These are phyloP conservation scores for Pinna nobilis DNA, from an alignment of 1,140 invertebrate genomes.

Conservation along the genomic window DNA sequence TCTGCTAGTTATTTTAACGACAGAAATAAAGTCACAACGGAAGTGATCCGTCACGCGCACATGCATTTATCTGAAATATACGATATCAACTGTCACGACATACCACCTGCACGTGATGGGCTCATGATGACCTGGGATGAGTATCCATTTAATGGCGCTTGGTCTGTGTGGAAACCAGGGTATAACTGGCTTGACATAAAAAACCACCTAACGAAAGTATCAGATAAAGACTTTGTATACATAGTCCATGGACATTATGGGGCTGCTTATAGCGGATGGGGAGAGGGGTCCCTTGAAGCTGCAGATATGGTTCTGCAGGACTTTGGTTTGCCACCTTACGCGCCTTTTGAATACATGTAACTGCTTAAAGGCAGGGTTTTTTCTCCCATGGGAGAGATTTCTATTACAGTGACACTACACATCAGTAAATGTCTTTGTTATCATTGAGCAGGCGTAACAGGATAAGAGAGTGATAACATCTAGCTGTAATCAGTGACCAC, in stretches of 20 bases:
- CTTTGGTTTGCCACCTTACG: not conserved
- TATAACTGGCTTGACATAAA: constrained; percentile 6
- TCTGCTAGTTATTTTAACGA: not conserved
- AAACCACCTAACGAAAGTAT: not conserved
- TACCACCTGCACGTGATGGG: constrained; percentile 11
- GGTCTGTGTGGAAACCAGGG: constrained; percentile 9
- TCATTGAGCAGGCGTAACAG: no score
- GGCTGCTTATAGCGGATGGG: not conserved
- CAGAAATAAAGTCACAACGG: not conserved
- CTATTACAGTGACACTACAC: no score
- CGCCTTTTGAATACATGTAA: no score
- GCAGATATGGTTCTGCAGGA: not conserved
- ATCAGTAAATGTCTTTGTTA: no score
- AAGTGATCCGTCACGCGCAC: not conserved
- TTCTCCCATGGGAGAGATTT: no score
- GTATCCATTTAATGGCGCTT: constrained; percentile 17
- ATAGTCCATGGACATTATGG: not conserved
- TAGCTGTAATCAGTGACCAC: no score
- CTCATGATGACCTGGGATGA: constrained; percentile 9
- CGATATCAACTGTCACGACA: not conserved
- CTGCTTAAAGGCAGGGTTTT: no score
- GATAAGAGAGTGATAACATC: no score
- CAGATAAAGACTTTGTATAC: not conserved
- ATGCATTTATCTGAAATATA: constrained; percentile 14
- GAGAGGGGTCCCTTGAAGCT: not conserved